phyloP scores from a whole-genome alignment of 2,888 invertebrate species.

The Cerastis rubricosa region DNA sequence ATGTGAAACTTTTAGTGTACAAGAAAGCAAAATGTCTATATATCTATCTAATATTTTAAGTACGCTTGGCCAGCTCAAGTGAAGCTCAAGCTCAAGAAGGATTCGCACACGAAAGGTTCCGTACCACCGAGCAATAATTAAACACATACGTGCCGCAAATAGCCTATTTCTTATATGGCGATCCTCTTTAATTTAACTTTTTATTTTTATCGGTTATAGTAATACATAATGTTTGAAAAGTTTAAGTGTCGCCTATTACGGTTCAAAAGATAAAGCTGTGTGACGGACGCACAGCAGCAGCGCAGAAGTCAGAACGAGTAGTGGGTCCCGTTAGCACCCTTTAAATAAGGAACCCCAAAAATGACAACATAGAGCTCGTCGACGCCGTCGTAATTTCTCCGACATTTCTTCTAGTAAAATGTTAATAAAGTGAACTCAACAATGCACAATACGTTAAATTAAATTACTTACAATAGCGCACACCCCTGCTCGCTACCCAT shows the following conservation, averaged over 20 bases:
- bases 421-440: slow-evolving; percentile 37
- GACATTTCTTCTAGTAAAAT: slow-evolving; percentile 36
- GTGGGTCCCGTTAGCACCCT: neutral
- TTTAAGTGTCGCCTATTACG: neutral
- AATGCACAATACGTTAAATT: slow-evolving; percentile 55
- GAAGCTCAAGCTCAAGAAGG: no score
- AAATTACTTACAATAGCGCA: slow-evolving; percentile 39
- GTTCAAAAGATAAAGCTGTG: neutral
- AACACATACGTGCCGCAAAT: no score
- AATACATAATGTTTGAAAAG: neutral
- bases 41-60: neutral
- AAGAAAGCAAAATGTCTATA: neutral
- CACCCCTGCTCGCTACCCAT: slow-evolving; percentile 67
- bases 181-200: neutral
- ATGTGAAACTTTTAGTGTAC: neutral
- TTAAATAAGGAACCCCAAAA: neutral
- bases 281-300: neutral
- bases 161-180: neutral
- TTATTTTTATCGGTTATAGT: neutral
- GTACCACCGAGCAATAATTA: neutral
- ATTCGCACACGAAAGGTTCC: neutral
- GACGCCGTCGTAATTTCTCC: slow-evolving; percentile 27
- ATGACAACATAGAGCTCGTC: neutral
- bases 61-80: neutral
- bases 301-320: neutral